These are phyloP conservation scores for Drosophila affinis DNA, from an alignment of 2,888 invertebrate genomes.

Conservation along the genomic window DNA sequence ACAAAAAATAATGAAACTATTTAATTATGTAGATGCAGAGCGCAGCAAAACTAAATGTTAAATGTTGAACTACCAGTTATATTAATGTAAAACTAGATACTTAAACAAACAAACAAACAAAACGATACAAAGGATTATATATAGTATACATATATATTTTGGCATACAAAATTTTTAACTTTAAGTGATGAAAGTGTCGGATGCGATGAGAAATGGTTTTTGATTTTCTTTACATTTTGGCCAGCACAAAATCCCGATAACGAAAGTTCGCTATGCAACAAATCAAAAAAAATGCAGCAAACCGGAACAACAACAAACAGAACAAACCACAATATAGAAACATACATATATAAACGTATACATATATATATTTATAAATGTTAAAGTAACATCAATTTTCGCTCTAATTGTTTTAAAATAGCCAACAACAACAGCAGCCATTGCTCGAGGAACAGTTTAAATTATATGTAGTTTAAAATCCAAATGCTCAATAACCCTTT, in stretches of 20 bases:
- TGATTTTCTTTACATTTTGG: slow-evolving; percentile 35
- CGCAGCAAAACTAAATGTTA: slow-evolving; percentile 53
- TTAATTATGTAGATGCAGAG: slow-evolving; percentile 56
- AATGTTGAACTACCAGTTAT: slow-evolving; percentile 50
- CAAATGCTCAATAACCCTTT: slow-evolving; percentile 73
- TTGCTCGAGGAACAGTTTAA: slow-evolving; percentile 7
- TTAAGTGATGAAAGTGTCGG: slow-evolving; percentile 14
- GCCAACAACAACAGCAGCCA: slow-evolving; percentile 41
- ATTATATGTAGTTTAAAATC: slow-evolving; percentile 42
- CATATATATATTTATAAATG: slow-evolving; percentile 75
- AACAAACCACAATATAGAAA: slow-evolving; percentile 31
- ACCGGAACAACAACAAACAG: slow-evolving; percentile 51
- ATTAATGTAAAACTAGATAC: slow-evolving; percentile 38
- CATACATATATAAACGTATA: slow-evolving; percentile 28
- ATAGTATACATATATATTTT: slow-evolving; percentile 65
- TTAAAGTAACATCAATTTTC: slow-evolving; percentile 70
- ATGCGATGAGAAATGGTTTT: slow-evolving; percentile 29
- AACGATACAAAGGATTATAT: slow-evolving; percentile 22
- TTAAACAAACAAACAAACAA: slow-evolving; percentile 32
- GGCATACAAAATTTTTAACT: slow-evolving; percentile 76
- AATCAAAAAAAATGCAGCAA: slow-evolving; percentile 54
- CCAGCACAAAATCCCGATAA: slow-evolving; percentile 32
- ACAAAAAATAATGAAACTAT: slow-evolving; percentile 37
- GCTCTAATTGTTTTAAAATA: slow-evolving; percentile 54
- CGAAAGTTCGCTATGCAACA: slow-evolving; percentile 51